Conservation (phyloP, 2,113 vertebrate genomes). For the Dendropsophus ebraccatus region DNA sequence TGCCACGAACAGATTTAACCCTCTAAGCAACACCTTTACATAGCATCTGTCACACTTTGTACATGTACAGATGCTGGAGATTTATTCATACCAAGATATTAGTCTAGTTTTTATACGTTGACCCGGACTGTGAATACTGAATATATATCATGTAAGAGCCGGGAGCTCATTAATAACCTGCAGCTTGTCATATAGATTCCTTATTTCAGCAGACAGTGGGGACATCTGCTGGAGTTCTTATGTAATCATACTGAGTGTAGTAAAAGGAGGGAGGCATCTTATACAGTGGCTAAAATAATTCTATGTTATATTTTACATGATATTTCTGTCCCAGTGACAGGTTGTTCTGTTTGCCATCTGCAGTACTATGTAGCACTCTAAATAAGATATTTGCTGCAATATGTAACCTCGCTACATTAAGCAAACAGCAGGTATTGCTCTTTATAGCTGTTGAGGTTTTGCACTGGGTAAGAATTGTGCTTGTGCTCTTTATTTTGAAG, state of each 20-base stretch:
- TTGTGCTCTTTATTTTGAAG: background rate
- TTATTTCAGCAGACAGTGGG: background rate
- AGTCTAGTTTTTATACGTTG: background rate
- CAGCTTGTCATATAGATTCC: background rate
- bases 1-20: background rate
- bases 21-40: background rate
- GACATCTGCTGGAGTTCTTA: background rate
- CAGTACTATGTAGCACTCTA: background rate
- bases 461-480: background rate
- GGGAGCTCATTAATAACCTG: background rate
- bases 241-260: background rate
- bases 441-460: background rate
- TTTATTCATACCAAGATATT: background rate
- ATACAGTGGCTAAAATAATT: background rate
- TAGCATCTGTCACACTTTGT: background rate
- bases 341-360: background rate
- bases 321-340: background rate
- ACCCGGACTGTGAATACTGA: background rate
- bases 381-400: background rate
- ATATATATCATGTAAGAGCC: background rate
- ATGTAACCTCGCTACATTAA: conserved; percentile 1
- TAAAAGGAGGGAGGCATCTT: background rate
- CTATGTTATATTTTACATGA: background rate
- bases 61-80: background rate
- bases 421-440: background rate